phyloP scores from a whole-genome alignment of 2,888 invertebrate genomes.

The Agrochola litura region DNA sequence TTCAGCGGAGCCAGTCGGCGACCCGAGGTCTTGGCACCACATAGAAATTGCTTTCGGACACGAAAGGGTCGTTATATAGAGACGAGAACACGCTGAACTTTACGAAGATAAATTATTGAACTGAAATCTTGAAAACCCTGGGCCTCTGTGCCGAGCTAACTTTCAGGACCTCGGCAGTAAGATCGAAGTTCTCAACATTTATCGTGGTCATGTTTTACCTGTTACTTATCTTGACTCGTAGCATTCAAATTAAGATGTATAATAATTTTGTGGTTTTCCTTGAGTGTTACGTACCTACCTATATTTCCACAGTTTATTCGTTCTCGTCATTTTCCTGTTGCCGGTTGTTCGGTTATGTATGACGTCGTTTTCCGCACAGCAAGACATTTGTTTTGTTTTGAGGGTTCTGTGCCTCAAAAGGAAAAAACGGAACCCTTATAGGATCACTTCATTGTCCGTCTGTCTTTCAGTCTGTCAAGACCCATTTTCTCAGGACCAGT shows the following conservation, averaged over 20 bases:
- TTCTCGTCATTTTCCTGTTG: slow-evolving; percentile 45
- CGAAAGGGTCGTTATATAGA: not conserved
- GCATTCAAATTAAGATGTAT: slow-evolving; percentile 37
- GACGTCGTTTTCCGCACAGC: slow-evolving; percentile 4
- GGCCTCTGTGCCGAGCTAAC: not conserved
- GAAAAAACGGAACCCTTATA: no score
- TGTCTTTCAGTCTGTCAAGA: no score
- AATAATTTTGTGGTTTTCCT: slow-evolving; percentile 59
- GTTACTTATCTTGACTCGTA: slow-evolving; percentile 16
- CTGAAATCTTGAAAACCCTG: not conserved
- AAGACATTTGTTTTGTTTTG: slow-evolving; percentile 13
- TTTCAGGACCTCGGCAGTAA: not conserved
- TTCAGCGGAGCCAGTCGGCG: not conserved
- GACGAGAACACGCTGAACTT: slow-evolving; percentile 2
- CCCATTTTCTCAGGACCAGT: no score
- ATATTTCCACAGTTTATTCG: slow-evolving; percentile 22
- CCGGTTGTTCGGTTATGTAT: slow-evolving; percentile 13
- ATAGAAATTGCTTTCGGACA: not conserved
- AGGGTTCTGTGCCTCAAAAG: no score
- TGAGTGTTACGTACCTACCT: slow-evolving; percentile 17
- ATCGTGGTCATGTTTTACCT: slow-evolving; percentile 18
- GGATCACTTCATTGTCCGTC: no score
- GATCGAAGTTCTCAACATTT: not conserved
- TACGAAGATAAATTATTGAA: slow-evolving; percentile 2
- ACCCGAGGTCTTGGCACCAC: no score